Percentiles rank a stretch among this genome's conserved stretches.
Evolutionary conservation across 2,888 invertebrate species (phyloP).

Genomic region (Eupithecia insigniata): DNA sequence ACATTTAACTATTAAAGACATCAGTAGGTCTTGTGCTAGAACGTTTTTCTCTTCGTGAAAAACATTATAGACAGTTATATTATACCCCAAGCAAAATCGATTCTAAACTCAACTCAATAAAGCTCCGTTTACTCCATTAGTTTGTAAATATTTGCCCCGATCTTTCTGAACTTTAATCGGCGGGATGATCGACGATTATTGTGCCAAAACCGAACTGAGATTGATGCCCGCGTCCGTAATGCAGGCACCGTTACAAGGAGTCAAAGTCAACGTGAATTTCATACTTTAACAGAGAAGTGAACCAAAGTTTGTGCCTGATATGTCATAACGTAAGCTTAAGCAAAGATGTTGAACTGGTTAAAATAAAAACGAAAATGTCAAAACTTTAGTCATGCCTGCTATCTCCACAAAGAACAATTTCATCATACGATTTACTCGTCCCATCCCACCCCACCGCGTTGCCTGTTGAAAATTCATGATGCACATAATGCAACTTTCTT

Average conservation of each 20-base stretch:
- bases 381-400: conserved; percentile 13
- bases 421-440: conserved; percentile 22
- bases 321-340: no score
- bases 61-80: background rate
- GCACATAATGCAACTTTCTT: conserved; percentile 47
- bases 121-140: conserved; percentile 6
- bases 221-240: conserved; percentile 21
- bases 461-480: conserved; percentile 33
- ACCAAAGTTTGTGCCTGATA: background rate
- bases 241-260: conserved; percentile 22
- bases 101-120: background rate
- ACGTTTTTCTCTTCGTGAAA: background rate
- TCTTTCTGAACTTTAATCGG: conserved; percentile 22
- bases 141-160: background rate
- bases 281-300: background rate
- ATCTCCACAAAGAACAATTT: conserved; percentile 24
- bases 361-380: conserved; percentile 4
- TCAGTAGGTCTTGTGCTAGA: background rate
- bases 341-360: background rate
- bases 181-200: conserved; percentile 32
- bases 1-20: background rate
- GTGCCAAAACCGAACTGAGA: conserved; percentile 29
- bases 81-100: background rate
- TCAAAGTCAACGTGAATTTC: background rate
- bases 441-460: conserved; percentile 8